phyloP scores from a whole-genome alignment of 2,797 vertebrate species.

The Galaxias olidus region DNA sequence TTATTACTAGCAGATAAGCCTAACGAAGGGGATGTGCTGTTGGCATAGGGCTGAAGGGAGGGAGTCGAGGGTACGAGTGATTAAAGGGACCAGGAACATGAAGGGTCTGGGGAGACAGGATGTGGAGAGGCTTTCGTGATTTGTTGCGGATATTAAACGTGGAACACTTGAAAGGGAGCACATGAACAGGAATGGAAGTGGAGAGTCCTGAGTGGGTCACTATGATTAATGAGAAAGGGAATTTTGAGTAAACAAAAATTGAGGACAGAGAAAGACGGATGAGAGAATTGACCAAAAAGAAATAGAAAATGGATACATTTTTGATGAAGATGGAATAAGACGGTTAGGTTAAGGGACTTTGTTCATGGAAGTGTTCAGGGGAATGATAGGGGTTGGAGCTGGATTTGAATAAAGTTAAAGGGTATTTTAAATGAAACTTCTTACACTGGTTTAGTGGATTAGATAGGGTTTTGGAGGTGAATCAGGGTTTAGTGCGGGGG shows the following conservation, averaged over 20 bases:
- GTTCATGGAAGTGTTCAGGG: too few relatives aligned
- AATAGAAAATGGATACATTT: too few relatives aligned
- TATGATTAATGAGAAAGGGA: too few relatives aligned
- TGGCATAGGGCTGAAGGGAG: slow-evolving; percentile 5
- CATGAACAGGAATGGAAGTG: too few relatives aligned
- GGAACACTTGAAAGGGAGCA: too few relatives aligned
- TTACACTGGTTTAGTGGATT: not conserved
- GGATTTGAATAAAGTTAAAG: not conserved
- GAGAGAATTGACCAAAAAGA: too few relatives aligned
- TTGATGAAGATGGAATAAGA: too few relatives aligned
- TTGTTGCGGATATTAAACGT: too few relatives aligned
- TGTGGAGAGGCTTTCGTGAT: not conserved
- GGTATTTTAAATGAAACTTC: not conserved
- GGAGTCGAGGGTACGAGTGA: not conserved
- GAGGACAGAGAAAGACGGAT: too few relatives aligned
- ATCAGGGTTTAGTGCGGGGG: not conserved
- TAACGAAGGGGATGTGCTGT: slow-evolving; percentile 5
- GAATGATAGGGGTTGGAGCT: not conserved
- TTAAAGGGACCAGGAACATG: not conserved
- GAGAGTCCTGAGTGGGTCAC: too few relatives aligned
- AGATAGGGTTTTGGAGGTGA: not conserved
- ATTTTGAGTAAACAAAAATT: too few relatives aligned
- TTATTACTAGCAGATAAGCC: not conserved
- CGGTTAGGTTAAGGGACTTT: too few relatives aligned
- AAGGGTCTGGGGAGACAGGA: not conserved